phyloP scores from a whole-genome alignment of 2,797 vertebrate species.

The Psittacula echo region DNA sequence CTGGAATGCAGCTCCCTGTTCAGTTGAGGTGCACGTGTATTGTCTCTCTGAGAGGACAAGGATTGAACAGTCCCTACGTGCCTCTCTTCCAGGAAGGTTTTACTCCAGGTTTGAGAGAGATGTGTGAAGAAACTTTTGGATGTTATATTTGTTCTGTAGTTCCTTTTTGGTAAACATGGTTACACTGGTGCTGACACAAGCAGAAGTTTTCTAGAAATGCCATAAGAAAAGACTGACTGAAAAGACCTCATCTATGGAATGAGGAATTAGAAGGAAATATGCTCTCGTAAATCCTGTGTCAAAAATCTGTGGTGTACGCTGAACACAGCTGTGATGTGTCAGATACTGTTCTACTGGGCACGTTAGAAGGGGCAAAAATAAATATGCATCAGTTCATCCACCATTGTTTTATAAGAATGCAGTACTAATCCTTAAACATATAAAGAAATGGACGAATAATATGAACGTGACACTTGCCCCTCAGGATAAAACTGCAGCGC shows the following conservation, averaged over 20 bases:
- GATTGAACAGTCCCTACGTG: background rate
- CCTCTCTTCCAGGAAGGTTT: background rate
- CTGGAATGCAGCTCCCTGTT: background rate
- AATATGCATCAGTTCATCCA: background rate
- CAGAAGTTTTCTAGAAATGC: background rate
- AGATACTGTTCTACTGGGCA: rapidly evolving
- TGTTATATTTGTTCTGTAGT: background rate
- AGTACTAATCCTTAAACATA: background rate
- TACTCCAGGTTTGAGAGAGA: background rate
- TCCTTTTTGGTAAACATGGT: background rate
- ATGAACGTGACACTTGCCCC: no score
- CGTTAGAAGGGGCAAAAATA: background rate
- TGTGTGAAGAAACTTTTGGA: background rate
- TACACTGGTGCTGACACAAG: background rate
- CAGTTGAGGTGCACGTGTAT: background rate
- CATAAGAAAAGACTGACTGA: background rate
- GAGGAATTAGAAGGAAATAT: background rate
- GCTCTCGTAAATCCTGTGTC: background rate
- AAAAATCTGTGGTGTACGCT: background rate
- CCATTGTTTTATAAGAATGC: background rate
- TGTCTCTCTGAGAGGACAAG: background rate
- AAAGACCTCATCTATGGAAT: background rate
- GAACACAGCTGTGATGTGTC: background rate
- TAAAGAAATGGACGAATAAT: no score
- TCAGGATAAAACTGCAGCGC: background rate